Percentiles rank a stretch among this genome's conserved stretches.
phyloP scores from a whole-genome alignment of 2,888 invertebrate genomes.

The Limnephilus lunatus region DNA sequence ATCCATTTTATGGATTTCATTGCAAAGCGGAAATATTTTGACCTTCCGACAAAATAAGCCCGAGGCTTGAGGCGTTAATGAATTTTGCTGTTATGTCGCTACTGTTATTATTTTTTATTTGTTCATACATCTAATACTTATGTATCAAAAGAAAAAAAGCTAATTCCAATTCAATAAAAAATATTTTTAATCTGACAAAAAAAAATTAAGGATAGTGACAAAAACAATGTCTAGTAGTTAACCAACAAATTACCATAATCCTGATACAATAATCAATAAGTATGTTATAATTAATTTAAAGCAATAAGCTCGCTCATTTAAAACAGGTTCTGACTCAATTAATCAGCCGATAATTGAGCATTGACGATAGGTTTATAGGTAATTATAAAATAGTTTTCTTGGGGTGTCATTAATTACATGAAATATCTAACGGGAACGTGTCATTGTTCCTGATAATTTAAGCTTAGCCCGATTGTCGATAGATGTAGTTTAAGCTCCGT shows the following conservation, averaged over 20 bases:
- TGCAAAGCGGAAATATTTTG: no score
- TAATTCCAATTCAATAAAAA: background rate
- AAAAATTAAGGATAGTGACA: background rate
- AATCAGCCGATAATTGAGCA: slow-evolving; percentile 24
- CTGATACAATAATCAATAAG: background rate
- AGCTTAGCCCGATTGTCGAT: background rate
- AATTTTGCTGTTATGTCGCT: no score
- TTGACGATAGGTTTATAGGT: slow-evolving; percentile 25
- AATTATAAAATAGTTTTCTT: slow-evolving; percentile 11
- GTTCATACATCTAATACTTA: no score
- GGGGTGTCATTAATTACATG: slow-evolving; percentile 23
- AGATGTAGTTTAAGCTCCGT: slow-evolving; percentile 23
- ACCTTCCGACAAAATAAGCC: no score
- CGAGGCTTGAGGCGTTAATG: no score
- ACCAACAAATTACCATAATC: background rate
- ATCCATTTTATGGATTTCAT: no score
- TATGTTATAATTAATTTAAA: background rate
- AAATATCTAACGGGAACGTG: slow-evolving; percentile 25
- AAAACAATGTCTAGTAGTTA: background rate
- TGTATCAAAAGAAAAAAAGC: background rate
- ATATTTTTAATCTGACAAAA: background rate
- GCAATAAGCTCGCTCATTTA: background rate
- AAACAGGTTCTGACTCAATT: background rate
- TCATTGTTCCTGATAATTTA: slow-evolving; percentile 10
- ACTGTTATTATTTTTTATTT: background rate